Conservation (phyloP, 1,140 invertebrate genomes). For the Archivesica marissinica region DNA sequence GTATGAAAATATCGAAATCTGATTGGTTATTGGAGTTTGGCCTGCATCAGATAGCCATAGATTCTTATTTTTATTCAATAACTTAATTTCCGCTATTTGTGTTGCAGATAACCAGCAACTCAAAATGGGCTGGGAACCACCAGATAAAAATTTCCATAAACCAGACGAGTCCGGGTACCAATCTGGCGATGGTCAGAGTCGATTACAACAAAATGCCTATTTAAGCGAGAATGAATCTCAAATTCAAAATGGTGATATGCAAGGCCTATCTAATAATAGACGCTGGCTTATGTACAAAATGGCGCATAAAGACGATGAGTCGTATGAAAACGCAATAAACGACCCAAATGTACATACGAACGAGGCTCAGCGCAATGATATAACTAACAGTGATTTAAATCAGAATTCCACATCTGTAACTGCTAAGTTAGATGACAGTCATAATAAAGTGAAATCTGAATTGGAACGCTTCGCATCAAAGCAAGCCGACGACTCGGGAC, state of each 20-base stretch:
- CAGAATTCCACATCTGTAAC: slow-evolving; percentile 31
- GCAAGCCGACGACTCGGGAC: slow-evolving; percentile 63
- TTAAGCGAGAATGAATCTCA: slow-evolving; percentile 57
- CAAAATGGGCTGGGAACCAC: slow-evolving; percentile 57
- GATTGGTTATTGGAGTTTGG: too few relatives aligned
- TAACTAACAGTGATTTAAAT: slow-evolving; percentile 31
- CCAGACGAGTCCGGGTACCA: slow-evolving; percentile 72
- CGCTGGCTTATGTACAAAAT: slow-evolving; percentile 87
- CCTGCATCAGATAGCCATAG: too few relatives aligned
- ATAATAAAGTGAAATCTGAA: slow-evolving; percentile 63
- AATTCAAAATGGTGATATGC: slow-evolving; percentile 38
- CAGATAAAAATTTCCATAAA: slow-evolving; percentile 29
- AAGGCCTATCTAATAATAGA: slow-evolving; percentile 85
- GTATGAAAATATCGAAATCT: too few relatives aligned
- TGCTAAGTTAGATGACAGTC: slow-evolving; percentile 36
- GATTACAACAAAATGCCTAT: slow-evolving; percentile 45
- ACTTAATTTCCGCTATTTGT: too few relatives aligned
- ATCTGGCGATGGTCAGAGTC: slow-evolving; percentile 62
- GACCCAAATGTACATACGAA: slow-evolving; percentile 39
- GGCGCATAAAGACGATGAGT: slow-evolving; percentile 85
- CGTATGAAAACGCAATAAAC: slow-evolving; percentile 83
- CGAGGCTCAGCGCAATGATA: background rate
- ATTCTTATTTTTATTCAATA: too few relatives aligned
- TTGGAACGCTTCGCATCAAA: slow-evolving; percentile 55
- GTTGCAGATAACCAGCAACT: slow-evolving; percentile 52